Conservation (phyloP, 2,888 invertebrate species). For the Dilophus febrilis region DNA sequence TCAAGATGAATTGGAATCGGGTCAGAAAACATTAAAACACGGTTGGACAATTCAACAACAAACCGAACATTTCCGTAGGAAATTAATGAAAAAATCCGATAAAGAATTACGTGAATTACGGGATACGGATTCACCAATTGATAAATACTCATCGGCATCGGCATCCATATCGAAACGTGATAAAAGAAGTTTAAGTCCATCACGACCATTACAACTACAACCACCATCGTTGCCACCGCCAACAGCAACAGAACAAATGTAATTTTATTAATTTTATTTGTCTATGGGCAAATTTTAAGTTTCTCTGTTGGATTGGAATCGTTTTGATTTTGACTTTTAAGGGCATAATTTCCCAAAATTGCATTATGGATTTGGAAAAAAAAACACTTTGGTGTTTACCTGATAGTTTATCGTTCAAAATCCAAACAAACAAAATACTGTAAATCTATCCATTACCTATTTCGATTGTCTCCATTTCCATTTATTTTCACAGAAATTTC, state of each 20-base stretch:
- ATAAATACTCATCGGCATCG: constrained; percentile 9
- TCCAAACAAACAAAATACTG: too few species aligned
- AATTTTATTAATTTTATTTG: neutral
- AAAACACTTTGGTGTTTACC: too few species aligned
- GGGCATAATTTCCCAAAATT: too few species aligned
- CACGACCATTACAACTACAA: too few species aligned
- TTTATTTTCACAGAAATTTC: too few species aligned
- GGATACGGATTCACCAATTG: constrained; percentile 10
- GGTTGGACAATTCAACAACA: constrained; percentile 66
- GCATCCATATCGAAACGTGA: constrained; percentile 4
- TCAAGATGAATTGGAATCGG: constrained; percentile 88
- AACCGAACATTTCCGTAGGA: constrained; percentile 78
- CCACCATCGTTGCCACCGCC: too few species aligned
- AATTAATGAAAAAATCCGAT: constrained; percentile 50
- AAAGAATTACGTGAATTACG: constrained; percentile 9
- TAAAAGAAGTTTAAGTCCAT: constrained; percentile 17
- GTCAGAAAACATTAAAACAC: constrained; percentile 50
- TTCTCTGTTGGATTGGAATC: too few species aligned
- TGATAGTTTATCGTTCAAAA: too few species aligned
- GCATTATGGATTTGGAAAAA: too few species aligned
- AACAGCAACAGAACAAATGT: constrained; percentile 8
- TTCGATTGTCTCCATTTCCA: too few species aligned
- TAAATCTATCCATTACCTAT: too few species aligned
- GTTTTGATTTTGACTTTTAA: too few species aligned
- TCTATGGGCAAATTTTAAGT: neutral